Base-by-base conservation (phyloP, 1,140 invertebrate genomes). In the Monochamus saltuarius region DNA sequence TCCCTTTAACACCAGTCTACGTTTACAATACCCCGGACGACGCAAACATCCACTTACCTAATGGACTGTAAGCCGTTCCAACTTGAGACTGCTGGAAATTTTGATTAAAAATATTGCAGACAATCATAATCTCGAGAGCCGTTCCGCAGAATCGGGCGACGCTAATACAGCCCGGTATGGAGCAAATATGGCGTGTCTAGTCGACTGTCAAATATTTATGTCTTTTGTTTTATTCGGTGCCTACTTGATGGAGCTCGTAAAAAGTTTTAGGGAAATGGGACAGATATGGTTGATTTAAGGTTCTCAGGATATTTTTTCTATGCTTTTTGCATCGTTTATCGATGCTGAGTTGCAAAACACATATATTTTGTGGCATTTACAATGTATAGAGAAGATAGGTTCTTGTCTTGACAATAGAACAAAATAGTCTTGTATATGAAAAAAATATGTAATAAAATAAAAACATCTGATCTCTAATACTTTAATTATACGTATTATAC, bases 101-200 rank as follows among this genome's bases (percentile, higher is more conserved):
- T 56, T 61, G 59, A 61, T 56, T 61, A 56, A 61, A 61, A 56
- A 45, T 56, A 61, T 61, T 46, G 43, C 38, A 19, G 36, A 40
- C 53, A 42, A 61, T 61, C 59, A 61, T 61, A 56, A 61, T 56
- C 19, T 50, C 45, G 17, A 61, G 53, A 56, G 46, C 29, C 37
- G 37, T 34, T 19, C 3, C 16, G 13, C 9, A 22, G 22, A n/a
- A 40, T 40, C 10, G 19, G n/a, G n/a, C n/a, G n/a, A n/a, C n/a
- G n/a, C n/a, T n/a, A 29, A 56, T 56, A 19, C 10, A 19, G 16
- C 16, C 34, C 7, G 16, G n/a, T n/a, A 10, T 16, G 36, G 16
- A 40, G 17, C n/a, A 13, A 38, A 36, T 36, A 51, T 22, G 22
- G 35, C 46, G 17, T 56, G 35, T 42, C 50, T 40, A 22, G 13